phyloP scores from a whole-genome alignment of 2,797 vertebrate genomes.

The Carcharodon carcharias region DNA sequence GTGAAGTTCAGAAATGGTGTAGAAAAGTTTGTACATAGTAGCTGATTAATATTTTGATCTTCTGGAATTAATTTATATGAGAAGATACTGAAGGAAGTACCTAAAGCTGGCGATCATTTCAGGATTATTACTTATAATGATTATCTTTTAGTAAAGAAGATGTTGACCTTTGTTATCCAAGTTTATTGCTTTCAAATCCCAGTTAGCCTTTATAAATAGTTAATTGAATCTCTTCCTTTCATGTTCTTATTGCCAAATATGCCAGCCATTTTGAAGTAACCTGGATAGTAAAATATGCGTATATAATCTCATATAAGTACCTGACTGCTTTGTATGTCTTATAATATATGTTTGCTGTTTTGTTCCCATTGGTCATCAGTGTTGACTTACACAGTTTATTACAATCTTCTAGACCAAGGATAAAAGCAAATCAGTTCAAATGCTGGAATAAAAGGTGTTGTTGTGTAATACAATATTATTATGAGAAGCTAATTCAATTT shows the following conservation, averaged over 20 bases:
- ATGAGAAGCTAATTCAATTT: constrained; percentile 9
- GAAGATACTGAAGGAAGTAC: not conserved
- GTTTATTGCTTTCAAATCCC: not conserved
- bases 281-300: not conserved
- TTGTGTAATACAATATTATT: constrained; percentile 23
- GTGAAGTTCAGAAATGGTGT: not conserved
- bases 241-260: not conserved
- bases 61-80: not conserved
- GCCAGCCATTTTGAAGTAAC: constrained; percentile 8
- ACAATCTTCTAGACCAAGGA: not conserved
- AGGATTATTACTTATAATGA: not conserved
- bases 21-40: not conserved
- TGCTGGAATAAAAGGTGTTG: constrained; percentile 2
- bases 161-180: constrained; percentile 7
- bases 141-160: constrained; percentile 11
- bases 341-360: not conserved
- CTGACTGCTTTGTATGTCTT: not conserved
- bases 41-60: not conserved
- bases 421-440: not conserved
- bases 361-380: not conserved
- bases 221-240: not conserved
- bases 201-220: not conserved
- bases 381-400: constrained; percentile 4
- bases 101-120: constrained; percentile 5
- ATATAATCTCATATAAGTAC: not conserved